phyloP scores from a whole-genome alignment of 2,888 invertebrate species.

The Dryadula phaetusa region DNA sequence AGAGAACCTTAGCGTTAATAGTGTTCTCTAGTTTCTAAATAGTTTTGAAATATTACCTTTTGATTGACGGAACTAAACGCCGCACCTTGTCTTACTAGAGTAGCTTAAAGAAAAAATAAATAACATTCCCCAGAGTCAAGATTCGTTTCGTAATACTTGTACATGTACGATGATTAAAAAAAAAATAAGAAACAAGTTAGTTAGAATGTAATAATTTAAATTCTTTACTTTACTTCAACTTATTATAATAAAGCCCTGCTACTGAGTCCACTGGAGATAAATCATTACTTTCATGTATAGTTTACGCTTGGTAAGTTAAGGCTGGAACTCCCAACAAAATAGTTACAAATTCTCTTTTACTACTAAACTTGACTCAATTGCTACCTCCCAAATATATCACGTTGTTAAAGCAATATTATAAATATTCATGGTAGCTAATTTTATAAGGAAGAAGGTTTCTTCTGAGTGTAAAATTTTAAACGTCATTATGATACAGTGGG shows the following conservation, averaged over 20 bases:
- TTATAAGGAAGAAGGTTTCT: no score
- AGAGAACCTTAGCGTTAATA: no score
- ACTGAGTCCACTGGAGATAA: background rate
- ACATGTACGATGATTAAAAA: no score
- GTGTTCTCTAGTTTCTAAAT: no score
- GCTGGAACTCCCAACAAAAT: slow-evolving; percentile 1
- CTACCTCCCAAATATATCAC: background rate
- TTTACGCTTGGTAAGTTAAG: slow-evolving; percentile 3
- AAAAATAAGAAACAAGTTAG: background rate
- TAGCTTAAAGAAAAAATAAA: no score
- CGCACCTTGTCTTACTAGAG: no score
- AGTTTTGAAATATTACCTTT: no score
- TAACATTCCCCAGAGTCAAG: no score
- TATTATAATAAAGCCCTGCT: background rate
- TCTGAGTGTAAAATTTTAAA: no score
- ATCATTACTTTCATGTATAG: slow-evolving; percentile 10
- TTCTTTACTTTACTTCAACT: background rate
- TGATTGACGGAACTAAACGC: no score
- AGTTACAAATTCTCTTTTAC: slow-evolving; percentile 17
- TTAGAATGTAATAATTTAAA: background rate
- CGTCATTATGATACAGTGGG: no score
- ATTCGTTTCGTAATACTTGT: no score
- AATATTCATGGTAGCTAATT: background rate
- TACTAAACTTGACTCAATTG: slow-evolving; percentile 7
- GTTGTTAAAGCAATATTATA: background rate